Base-by-base conservation (phyloP, 2,888 invertebrate genomes). In the Phyllotreta striolata region DNA sequence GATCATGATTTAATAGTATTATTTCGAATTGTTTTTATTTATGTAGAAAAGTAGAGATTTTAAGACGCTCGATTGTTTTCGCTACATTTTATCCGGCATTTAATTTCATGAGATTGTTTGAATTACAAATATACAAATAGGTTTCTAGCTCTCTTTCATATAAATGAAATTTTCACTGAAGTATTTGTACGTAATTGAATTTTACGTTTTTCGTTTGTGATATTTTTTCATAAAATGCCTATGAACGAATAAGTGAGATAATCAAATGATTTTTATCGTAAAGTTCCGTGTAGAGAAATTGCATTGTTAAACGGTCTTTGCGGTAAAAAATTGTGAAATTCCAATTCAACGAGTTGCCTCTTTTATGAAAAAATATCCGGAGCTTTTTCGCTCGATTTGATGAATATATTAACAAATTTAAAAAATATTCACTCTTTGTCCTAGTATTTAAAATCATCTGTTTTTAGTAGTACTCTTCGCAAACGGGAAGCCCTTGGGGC, bases 341-440 rank as follows among this genome's bases (percentile, higher is more conserved):
- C 56, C 39, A 52, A 63, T 52, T 64, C 74, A 75, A 73, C 74
- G 74, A 74, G 63, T 13, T 47, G 43, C 62, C 68, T 58, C 63
- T 66, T 72, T 68, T 51, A 58, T 56, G 65, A 56, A 71, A 70
- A 70, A 71, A 70, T 67, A 70, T 68, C 70, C 68, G 69, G 69
- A 67, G 76, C 76, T 77, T 78, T 72, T 72, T 77, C 70, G 76
- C 76, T 78, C 75, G 78, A 78, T 76, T 77, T 74, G 76, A 76
- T 76, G 24, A 76, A 74, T 70, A 75, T 76, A 75, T 78, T 77
- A 77, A 78, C 78, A 78, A 80, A 79, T 79, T 79, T 78, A 79
- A 77, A 72, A 75, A 73, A 74, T 77, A 79, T 75, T 76, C 77
- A 77, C 77, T 80, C 78, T 77, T 74, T 79, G 78, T 79, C 66